phyloP scores from a whole-genome alignment of 1,140 invertebrate genomes.

The Pteromalus puparum region DNA sequence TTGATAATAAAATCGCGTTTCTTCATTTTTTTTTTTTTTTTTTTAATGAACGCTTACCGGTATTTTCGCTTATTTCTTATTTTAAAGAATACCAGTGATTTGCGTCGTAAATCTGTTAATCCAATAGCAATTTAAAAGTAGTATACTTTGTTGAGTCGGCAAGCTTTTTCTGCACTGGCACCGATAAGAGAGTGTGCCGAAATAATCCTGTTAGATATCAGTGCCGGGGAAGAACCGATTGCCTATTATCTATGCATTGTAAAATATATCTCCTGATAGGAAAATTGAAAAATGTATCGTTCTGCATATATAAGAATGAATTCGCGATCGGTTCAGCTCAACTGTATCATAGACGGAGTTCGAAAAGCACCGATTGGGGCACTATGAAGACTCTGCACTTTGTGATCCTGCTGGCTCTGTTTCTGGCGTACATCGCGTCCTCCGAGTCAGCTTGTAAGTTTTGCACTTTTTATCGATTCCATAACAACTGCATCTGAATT shows the following conservation, averaged over 20 bases:
- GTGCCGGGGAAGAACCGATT: background rate
- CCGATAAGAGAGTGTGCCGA: background rate
- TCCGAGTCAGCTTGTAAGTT: background rate
- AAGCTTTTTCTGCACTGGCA: too few relatives aligned
- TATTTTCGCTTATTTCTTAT: background rate
- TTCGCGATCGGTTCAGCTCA: too few relatives aligned
- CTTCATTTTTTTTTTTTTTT: too few relatives aligned
- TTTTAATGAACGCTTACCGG: background rate
- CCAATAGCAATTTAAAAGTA: background rate
- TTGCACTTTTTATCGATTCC: background rate
- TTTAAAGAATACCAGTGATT: background rate
- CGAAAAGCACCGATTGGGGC: background rate
- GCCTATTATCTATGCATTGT: too few relatives aligned
- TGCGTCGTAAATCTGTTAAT: background rate
- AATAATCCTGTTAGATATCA: background rate
- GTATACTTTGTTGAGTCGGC: too few relatives aligned
- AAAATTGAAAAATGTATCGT: background rate
- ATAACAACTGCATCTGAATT: background rate
- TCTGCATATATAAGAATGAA: background rate
- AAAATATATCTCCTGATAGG: background rate
- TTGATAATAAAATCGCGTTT: background rate
- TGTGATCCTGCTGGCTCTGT: background rate
- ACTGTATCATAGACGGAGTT: background rate
- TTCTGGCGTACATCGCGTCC: too few relatives aligned
- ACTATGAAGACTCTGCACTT: background rate